Evolutionary conservation across 2,888 invertebrate species (phyloP), one percentile per base, ranked within the genome.

Genomic region (Petrolisthes cinctipes): DNA sequence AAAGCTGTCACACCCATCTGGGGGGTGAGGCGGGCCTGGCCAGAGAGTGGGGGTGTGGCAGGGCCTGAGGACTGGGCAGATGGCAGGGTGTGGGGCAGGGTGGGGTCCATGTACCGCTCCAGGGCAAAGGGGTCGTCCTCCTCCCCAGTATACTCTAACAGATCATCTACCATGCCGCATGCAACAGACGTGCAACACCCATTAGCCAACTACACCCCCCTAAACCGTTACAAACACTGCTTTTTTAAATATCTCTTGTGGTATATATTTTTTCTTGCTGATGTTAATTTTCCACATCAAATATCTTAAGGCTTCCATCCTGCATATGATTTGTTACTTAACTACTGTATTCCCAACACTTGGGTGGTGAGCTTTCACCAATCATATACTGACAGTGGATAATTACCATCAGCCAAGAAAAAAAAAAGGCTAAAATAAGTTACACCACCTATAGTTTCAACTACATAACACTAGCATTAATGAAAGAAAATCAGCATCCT

Each of bases 121-220:
- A 88, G 80, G 81, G 87, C 83, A 88, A 88, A 88, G 57, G 87
- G 87, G 68, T 88, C 87, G 57, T 88, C 87, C 87, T 88, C 87
- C 80, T 88, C 87, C 80, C 84, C 87, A 83, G 87, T 84, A 88
- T 80, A 84, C 84, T 88, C 87, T 88, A 88, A 88, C 81, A 88
- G 87, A 88, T 88, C 87, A 88, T 88, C 87, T 88, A 88, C 87
- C 87, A 88, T 88, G 87, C 87, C 87, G 87, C 87, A 88, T 88
- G 87, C 87, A 88, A 88, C 83, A 81, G 80, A 88, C 87, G 81
- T 88, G 87, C 87, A 88, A 88, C 87, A 88, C 80, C 79, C 76
- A 83, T 87, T 86, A 86, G 82, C 61, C 17, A 71, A 11, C 17
- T 11, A 71, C 20, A 37, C 20, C 14, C 51, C n/a, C 11, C 61